Evolutionary conservation across 2,113 vertebrate species (phyloP).

Genomic region (Archilochus colubris): DNA sequence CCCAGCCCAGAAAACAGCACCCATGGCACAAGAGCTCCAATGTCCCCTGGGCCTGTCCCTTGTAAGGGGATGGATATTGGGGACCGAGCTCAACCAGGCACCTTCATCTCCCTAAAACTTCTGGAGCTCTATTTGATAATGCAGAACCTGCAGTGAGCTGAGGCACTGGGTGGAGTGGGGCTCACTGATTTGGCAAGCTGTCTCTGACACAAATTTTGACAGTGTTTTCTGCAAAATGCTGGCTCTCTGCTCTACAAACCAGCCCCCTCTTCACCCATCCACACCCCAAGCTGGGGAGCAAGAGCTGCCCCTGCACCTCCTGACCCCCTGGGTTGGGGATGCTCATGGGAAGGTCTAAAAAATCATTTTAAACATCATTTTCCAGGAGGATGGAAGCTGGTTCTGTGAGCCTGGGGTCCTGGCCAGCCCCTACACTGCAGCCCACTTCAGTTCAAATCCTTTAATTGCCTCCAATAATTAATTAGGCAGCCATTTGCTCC

Average conservation of each 20-base stretch:
- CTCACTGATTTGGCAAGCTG: background rate
- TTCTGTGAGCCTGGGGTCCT: background rate
- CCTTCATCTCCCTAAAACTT: background rate
- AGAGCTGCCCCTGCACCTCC: background rate
- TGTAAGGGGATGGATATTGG: rapidly evolving
- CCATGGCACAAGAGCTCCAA: rapidly evolving
- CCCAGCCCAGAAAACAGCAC: background rate
- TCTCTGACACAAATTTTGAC: background rate
- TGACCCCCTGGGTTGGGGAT: rapidly evolving
- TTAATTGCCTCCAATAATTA: background rate
- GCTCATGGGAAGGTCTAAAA: rapidly evolving
- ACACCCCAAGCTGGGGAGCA: rapidly evolving
- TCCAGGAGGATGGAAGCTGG: background rate
- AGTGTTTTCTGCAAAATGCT: background rate
- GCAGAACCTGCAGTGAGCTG: background rate
- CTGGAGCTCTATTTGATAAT: background rate
- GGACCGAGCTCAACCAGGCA: background rate
- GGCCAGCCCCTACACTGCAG: background rate
- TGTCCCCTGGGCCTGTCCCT: rapidly evolving
- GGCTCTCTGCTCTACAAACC: background rate
- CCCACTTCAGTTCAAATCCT: background rate
- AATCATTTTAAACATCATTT: background rate
- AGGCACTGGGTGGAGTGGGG: rapidly evolving
- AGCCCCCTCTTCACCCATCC: background rate
- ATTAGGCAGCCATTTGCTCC: background rate